Base-by-base conservation (phyloP, 2,797 vertebrate species). In the Pyrocephalus nanus region DNA sequence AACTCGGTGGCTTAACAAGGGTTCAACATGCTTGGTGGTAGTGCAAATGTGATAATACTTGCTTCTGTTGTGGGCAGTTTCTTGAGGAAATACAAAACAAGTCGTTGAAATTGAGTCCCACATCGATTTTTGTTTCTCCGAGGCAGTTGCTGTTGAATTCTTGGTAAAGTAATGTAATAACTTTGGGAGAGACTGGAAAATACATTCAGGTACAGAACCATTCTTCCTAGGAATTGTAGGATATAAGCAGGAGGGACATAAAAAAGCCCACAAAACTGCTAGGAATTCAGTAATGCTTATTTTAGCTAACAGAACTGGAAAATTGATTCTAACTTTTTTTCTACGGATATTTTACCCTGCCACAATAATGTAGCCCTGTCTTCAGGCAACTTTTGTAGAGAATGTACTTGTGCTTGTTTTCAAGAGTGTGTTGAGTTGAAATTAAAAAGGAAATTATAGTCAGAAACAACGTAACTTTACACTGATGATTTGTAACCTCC, bases 1-100 rank as follows among this genome's bases (percentile, higher is more conserved):
- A 77, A 50, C 0, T 8, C 0, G 0, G 38, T 67, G 36, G 21
- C 32, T 67, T 1, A 1, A 17, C 34, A 51, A 29, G 20, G 53
- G 57, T n/a, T 43, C 3, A 2, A 6, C 0, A 0, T 54, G 32
- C 32, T 71, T 34, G 34, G 18, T 54, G 25, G 22, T 29, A 20
- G 42, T 50, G 51, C 12, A 57, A 9, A 47, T 58, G 22, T 53
- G 32, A 5, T 50, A n/a, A 50, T 54, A 27, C 43, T 54, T 42
- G 21, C 14, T 90, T 18, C 32, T 71, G 3, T 23, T 81, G 29
- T 57, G 48, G 57, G 19, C 36, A 54, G 22, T 65, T 88, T 54
- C 72, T 69, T 54, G 65, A 91, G 53, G 57, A 72, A 90, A 29
- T 72, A 74, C 17, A 21, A 74, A 93, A 71, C 20, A 65, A 65